Conservation (phyloP, 2,888 invertebrate species). For the Acanthosepion lycidas region DNA sequence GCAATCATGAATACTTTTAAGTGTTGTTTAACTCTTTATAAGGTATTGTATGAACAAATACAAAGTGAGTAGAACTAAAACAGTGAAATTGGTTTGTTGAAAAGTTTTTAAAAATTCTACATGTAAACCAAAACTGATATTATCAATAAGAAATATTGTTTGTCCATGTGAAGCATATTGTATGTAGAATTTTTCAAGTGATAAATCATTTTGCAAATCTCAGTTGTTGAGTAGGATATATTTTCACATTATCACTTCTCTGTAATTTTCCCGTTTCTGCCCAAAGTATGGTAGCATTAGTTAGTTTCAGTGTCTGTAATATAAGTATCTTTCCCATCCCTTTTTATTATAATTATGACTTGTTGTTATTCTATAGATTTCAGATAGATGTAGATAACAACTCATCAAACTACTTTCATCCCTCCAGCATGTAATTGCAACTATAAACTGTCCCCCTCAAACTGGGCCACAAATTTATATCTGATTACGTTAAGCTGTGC, state of each 20-base stretch:
- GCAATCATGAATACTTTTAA: not conserved
- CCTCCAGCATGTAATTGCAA: slow-evolving; percentile 35
- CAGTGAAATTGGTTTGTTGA: slow-evolving; percentile 6
- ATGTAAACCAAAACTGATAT: not conserved
- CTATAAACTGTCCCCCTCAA: slow-evolving; percentile 34
- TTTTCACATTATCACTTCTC: slow-evolving; percentile 17
- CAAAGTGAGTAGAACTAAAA: not conserved
- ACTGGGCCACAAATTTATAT: slow-evolving; percentile 42
- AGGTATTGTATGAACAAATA: not conserved
- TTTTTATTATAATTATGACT: not conserved
- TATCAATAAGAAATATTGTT: not conserved
- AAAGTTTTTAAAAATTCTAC: not conserved
- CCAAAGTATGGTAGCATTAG: not conserved
- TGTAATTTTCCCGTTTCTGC: not conserved
- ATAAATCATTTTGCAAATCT: slow-evolving; percentile 11
- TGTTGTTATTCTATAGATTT: not conserved
- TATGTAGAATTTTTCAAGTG: slow-evolving; percentile 14
- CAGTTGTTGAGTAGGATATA: not conserved
- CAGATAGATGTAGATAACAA: slow-evolving; percentile 23
- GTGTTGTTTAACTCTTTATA: not conserved
- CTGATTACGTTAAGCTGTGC: slow-evolving; percentile 38
- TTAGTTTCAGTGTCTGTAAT: not conserved
- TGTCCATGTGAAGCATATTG: not conserved
- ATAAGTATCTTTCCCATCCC: not conserved
- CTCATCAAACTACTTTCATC: slow-evolving; percentile 33